Percentiles rank a stretch among this genome's conserved stretches.
Conservation (phyloP, 2,797 vertebrate genomes). For the Pteropus rufus region DNA sequence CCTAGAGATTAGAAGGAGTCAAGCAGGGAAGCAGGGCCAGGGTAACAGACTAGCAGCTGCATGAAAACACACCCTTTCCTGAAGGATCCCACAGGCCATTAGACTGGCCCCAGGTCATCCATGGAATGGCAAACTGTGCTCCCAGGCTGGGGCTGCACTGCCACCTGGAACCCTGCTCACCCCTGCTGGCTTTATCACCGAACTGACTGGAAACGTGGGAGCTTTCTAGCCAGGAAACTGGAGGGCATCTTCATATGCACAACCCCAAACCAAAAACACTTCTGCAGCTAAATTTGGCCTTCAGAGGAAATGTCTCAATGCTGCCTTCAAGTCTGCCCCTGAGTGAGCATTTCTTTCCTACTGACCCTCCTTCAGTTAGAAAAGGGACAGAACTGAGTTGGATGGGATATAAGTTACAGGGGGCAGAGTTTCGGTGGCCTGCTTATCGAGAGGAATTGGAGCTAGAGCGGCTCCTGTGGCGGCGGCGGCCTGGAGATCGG, state of each 20-base stretch:
- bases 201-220: neutral
- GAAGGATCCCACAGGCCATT: neutral
- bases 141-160: no score
- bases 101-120: neutral
- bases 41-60: neutral
- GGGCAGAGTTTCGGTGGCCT: constrained; percentile 64
- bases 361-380: constrained; percentile 42
- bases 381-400: constrained; percentile 73
- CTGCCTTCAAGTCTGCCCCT: neutral
- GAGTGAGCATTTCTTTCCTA: neutral
- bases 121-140: neutral
- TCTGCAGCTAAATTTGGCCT: neutral
- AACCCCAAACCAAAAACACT: neutral
- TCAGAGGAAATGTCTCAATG: neutral
- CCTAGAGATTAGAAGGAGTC: neutral
- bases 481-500: constrained; percentile 93
- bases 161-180: neutral
- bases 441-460: constrained; percentile 97
- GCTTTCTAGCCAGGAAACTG: constrained; percentile 17
- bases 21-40: neutral
- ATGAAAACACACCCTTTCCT: neutral
- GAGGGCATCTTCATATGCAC: neutral
- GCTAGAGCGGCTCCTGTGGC: constrained; percentile 96
- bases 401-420: constrained; percentile 75
- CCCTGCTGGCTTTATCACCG: neutral